phyloP scores from a whole-genome alignment of 2,113 vertebrate species.

The Cinclus cinclus region DNA sequence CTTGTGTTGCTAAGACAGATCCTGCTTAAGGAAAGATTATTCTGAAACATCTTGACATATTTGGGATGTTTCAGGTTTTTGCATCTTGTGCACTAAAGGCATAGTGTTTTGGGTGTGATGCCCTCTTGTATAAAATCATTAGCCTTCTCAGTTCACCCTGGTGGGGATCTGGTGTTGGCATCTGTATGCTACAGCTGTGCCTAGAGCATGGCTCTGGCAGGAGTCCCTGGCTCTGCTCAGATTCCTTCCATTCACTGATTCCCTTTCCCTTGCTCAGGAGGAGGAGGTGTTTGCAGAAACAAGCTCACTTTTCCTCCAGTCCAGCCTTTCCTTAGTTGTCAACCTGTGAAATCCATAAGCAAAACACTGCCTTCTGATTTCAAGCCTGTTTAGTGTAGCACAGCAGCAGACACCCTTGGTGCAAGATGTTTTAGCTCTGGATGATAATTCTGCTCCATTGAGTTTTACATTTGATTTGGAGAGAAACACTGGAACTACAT shows the following conservation, averaged over 20 bases:
- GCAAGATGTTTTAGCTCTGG: neutral
- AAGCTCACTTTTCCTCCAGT: neutral
- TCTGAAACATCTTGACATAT: neutral
- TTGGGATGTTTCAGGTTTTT: neutral
- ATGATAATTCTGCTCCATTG: slow-evolving; percentile 30
- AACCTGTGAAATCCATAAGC: neutral
- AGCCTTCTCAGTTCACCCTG: neutral
- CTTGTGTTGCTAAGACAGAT: neutral
- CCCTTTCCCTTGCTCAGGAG: neutral
- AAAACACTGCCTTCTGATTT: neutral
- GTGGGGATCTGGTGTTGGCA: neutral
- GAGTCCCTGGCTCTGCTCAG: neutral
- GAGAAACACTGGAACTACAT: neutral
- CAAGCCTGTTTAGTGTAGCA: neutral
- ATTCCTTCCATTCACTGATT: neutral
- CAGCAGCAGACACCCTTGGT: neutral
- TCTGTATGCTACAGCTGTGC: neutral
- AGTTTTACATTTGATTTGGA: neutral
- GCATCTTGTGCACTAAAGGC: neutral
- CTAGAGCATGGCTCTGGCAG: neutral
- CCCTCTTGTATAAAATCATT: neutral
- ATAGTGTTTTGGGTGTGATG: neutral
- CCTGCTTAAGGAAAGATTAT: neutral
- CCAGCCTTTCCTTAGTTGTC: neutral
- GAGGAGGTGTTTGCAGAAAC: neutral